Evolutionary conservation across 2,888 invertebrate species (phyloP).

Genomic region (Adela reaumurella): DNA sequence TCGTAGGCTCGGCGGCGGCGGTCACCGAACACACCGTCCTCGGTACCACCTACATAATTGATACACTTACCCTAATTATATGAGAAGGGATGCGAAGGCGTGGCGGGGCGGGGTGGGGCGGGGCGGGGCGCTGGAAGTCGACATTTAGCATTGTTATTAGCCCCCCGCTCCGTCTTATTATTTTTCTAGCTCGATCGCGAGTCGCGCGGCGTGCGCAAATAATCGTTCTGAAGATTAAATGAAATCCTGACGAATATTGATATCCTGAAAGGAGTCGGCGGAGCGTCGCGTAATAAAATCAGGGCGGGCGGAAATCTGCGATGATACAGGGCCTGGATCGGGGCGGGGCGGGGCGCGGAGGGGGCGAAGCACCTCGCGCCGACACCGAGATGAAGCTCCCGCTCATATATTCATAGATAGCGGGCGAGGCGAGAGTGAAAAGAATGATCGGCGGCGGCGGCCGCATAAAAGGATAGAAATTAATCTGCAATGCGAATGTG

Average conservation of each 20-base stretch:
- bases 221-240: constrained; percentile 38
- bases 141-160: constrained; percentile 28
- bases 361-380: neutral
- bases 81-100: neutral
- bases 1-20: too few relatives aligned
- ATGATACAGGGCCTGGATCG: neutral
- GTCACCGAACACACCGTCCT: too few relatives aligned
- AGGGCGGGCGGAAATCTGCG: constrained; percentile 7
- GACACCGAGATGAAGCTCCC: neutral
- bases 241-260: constrained; percentile 35
- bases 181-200: constrained; percentile 42
- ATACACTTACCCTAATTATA: neutral
- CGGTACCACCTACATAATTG: neutral
- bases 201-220: constrained; percentile 34
- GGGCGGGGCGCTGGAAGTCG: constrained; percentile 41
- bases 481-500: constrained; percentile 41
- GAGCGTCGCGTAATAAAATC: constrained; percentile 11
- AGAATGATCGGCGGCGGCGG: constrained; percentile 15
- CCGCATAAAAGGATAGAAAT: constrained; percentile 39
- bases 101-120: constrained; percentile 11
- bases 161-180: constrained; percentile 40
- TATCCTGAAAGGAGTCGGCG: constrained; percentile 21
- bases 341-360: neutral
- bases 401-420: neutral
- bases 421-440: neutral